phyloP scores from a whole-genome alignment of 2,888 invertebrate genomes.

The Tortricodes alternella region DNA sequence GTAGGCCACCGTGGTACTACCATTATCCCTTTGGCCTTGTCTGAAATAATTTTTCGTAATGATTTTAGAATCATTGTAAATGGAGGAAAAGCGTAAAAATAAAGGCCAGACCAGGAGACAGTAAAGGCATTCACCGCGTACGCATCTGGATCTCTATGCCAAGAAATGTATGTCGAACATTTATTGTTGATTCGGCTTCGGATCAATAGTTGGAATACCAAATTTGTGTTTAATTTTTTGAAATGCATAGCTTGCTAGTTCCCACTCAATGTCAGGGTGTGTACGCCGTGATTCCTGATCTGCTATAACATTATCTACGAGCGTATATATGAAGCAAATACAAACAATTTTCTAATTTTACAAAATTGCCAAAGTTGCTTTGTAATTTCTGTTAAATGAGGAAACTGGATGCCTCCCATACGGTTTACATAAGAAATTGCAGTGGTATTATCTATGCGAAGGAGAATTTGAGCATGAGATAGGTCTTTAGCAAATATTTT shows the following conservation, averaged over 20 bases:
- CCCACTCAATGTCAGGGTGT: not conserved
- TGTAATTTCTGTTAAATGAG: constrained; percentile 5
- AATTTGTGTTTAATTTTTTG: not conserved
- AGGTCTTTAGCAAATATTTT: not conserved
- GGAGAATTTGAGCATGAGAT: not conserved
- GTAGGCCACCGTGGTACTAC: constrained; percentile 19
- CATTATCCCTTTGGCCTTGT: constrained; percentile 20
- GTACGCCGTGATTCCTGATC: not conserved
- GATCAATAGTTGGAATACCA: not conserved
- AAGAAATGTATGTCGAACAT: constrained; percentile 5
- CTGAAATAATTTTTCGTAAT: constrained; percentile 13
- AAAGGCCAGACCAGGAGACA: constrained; percentile 2
- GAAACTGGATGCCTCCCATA: constrained; percentile 12
- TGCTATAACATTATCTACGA: not conserved
- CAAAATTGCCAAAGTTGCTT: not conserved
- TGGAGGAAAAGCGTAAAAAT: constrained; percentile 23
- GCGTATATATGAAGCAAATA: not conserved
- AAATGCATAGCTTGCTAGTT: not conserved
- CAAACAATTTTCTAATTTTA: not conserved
- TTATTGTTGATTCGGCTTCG: constrained; percentile 15
- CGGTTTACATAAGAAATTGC: constrained; percentile 4
- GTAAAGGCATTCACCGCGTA: constrained; percentile 18
- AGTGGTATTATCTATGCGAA: constrained; percentile 8
- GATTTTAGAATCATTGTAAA: constrained; percentile 21
- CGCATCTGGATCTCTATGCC: constrained; percentile 7